A percentile compares a stretch with the other conserved stretches of the same genome.
Evolutionary conservation across 2,113 vertebrate genomes (phyloP).

Genomic region (Gadus macrocephalus): DNA sequence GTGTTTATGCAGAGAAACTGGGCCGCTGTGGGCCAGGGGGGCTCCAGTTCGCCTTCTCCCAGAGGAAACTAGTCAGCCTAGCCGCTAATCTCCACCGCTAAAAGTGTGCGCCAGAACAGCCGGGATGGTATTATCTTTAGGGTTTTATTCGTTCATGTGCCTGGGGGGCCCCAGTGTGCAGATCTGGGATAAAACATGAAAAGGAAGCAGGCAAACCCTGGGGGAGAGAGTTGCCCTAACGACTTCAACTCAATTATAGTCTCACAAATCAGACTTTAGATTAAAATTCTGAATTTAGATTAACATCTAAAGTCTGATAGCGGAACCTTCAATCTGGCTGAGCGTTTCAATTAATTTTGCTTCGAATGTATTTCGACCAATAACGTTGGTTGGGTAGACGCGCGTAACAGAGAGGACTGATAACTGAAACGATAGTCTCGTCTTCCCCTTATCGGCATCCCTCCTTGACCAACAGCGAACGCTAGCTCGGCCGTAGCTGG

Average conservation of each 20-base stretch:
- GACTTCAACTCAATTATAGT: constrained; percentile 47
- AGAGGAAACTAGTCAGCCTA: constrained; percentile 26
- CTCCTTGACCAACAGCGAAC: no score
- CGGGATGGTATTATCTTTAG: constrained; percentile 56
- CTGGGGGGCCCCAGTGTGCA: constrained; percentile 19
- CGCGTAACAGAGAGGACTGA: no score
- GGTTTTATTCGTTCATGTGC: constrained; percentile 57
- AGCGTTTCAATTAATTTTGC: no score
- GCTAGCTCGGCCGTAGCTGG: no score
- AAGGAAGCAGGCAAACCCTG: constrained; percentile 39
- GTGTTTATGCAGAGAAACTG: constrained; percentile 39
- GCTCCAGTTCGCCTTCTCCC: constrained; percentile 58
- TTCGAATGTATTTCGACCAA: no score
- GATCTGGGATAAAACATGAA: constrained; percentile 44
- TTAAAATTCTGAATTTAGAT: no score
- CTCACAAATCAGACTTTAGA: neutral
- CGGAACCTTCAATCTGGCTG: no score
- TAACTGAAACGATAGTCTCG: no score
- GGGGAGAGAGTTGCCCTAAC: constrained; percentile 38
- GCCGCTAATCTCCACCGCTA: constrained; percentile 48
- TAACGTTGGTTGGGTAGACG: no score
- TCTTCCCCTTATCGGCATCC: no score
- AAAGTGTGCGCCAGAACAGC: constrained; percentile 39
- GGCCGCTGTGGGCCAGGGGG: constrained; percentile 24
- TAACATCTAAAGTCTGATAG: no score